A percentile compares a stretch with the other conserved stretches of the same genome.
Evolutionary conservation across 2,113 vertebrate species (phyloP).

Genomic region (Oplegnathus fasciatus): DNA sequence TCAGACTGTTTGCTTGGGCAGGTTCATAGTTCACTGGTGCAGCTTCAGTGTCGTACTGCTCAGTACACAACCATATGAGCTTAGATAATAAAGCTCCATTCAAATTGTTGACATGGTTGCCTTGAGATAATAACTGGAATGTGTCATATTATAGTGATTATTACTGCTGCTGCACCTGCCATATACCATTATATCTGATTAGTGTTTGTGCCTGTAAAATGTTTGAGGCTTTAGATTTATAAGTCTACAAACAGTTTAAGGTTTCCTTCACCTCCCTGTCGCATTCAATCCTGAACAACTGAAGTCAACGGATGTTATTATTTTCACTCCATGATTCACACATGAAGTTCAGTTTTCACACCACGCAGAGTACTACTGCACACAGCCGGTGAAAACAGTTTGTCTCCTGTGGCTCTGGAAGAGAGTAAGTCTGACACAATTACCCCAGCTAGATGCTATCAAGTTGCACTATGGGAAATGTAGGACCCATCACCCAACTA

Average conservation of each 20-base stretch:
- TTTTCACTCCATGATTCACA: too few species aligned
- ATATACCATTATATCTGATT: neutral
- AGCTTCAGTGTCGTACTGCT: neutral
- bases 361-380: too few species aligned
- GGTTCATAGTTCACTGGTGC: conserved; percentile 52
- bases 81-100: neutral
- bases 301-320: neutral
- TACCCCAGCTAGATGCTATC: neutral
- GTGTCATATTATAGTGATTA: neutral
- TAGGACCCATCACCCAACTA: too few species aligned
- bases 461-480: neutral
- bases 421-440: neutral
- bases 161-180: neutral
- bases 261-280: neutral
- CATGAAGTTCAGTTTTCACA: too few species aligned
- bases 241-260: neutral
- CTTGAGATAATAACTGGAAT: neutral
- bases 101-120: conserved; percentile 6
- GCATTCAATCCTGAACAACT: neutral
- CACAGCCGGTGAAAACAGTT: too few species aligned
- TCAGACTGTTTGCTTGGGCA: conserved; percentile 30
- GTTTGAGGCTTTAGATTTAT: neutral
- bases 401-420: neutral
- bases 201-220: neutral
- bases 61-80: neutral